Evolutionary conservation across 2,888 invertebrate genomes (phyloP), one percentile per base, ranked within the genome.

Genomic region (Diplazon laetatorius): DNA sequence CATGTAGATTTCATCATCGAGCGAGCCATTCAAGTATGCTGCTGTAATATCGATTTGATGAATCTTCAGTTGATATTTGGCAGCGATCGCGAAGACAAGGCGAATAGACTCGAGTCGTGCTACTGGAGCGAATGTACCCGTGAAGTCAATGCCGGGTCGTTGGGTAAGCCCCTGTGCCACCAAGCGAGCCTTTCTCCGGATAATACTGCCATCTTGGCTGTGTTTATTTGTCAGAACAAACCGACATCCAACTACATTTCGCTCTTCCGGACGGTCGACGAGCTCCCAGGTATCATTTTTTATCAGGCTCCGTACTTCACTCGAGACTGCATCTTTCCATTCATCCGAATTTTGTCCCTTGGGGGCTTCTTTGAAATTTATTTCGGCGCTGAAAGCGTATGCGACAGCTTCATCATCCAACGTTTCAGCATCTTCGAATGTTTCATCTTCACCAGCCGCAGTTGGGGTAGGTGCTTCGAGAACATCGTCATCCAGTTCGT

Each of bases 271-370:
- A 9, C 63, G 71, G 30, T 79, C 73, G 1, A 83, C 81, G 4
- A 84, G 18, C 12, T n/a, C 60, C 85, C 84, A 85, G 0, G 83
- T 84, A 6, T 82, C 76, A n/a, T n/a, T n/a, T 37, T 82, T 77
- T 6, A 83, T 10, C 2, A 83, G 65, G 4, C 78, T 76, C 42
- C 62, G 46, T 30, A 81, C 72, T 55, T 84, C 84, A 1, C 10
- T 16, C 8, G 14, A 72, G n/a, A 84, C 83, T 4, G 83, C 81
- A 1, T 75, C 37, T n/a, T 57, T 57, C 82, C 81, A 82, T 37
- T 81, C 76, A 6, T 42, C 16, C 8, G 68, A 70, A 18, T 82
- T 70, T 1, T 16, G 46, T n/a, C 80, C 70, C 2, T 44, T 50
- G n/a, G 82, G 42, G 0, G 82, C 82, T 39, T 74, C 48, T 30